These are phyloP conservation scores for Scylla paramamosain DNA, from an alignment of 1,140 invertebrate species.

Conservation along the genomic window DNA sequence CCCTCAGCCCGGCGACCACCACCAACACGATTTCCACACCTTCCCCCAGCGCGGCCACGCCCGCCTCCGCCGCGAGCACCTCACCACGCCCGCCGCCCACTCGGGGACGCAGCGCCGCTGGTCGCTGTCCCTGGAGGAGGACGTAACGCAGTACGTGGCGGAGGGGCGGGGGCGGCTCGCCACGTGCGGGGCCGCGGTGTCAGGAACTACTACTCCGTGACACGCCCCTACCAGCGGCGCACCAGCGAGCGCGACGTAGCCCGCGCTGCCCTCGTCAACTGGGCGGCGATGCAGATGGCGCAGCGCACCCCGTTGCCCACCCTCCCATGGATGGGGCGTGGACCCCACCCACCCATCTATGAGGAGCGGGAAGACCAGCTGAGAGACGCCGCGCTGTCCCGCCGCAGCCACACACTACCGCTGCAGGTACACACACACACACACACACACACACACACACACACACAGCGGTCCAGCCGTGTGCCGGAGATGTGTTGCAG, in stretches of 20 bases:
- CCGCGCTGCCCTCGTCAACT: not conserved
- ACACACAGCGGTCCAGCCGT: no score
- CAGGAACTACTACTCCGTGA: not conserved
- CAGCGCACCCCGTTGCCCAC: constrained; percentile 19
- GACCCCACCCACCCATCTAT: not conserved
- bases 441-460: constrained; percentile 9
- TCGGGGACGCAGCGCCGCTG: not conserved
- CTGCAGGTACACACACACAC: constrained; percentile 3
- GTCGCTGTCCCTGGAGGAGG: constrained; percentile 27
- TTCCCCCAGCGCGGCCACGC: not conserved
- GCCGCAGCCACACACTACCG: not conserved
- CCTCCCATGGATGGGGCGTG: not conserved
- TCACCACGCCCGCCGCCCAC: not conserved
- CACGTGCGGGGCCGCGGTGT: not conserved
- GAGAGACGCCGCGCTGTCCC: not conserved
- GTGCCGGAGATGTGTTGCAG: no score
- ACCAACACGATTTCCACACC: not conserved
- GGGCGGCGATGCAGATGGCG: constrained; percentile 31
- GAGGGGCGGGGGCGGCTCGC: not conserved
- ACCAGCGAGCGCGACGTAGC: not conserved
- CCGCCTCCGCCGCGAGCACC: not conserved
- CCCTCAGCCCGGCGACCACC: not conserved
- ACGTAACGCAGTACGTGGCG: not conserved
- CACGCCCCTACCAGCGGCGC: no score
- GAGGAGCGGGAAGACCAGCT: constrained; percentile 39